These are phyloP conservation scores for Brachyrhaphis roseni DNA, from an alignment of 2,797 vertebrate genomes.

Conservation along the genomic window DNA sequence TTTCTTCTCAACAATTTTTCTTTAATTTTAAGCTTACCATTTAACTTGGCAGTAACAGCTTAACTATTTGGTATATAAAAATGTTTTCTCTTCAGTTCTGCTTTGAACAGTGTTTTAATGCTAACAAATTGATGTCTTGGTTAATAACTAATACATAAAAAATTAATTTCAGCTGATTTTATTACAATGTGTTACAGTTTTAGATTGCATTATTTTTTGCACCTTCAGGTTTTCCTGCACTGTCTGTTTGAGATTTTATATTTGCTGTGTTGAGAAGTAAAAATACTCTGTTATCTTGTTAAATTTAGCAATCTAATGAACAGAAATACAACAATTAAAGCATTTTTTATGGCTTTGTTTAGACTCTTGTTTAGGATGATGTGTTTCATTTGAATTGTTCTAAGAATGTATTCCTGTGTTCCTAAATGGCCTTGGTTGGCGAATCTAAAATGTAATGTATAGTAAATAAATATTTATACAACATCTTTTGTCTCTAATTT, in stretches of 20 bases:
- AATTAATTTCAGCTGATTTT: not conserved
- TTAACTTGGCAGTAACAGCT: not conserved
- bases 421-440: not conserved
- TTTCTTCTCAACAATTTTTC: not conserved
- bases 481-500: not conserved
- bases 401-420: not conserved
- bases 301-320: not conserved
- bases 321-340: not conserved
- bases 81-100: not conserved
- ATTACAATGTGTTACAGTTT: constrained; percentile 9
- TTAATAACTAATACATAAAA: not conserved
- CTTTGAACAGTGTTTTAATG: constrained; percentile 6
- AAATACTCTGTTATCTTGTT: not conserved
- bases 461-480: not conserved
- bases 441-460: not conserved
- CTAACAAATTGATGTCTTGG: not conserved
- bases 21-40: not conserved
- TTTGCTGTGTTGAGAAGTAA: not conserved
- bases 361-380: not conserved
- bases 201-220: not conserved
- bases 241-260: not conserved
- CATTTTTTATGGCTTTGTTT: not conserved
- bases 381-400: not conserved
- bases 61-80: not conserved
- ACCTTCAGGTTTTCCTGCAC: not conserved